Percentiles rank a stretch among this genome's conserved stretches.
These are phyloP conservation scores for Hylaeus anthracinus DNA, from an alignment of 1,140 invertebrate species.

Conservation along the genomic window DNA sequence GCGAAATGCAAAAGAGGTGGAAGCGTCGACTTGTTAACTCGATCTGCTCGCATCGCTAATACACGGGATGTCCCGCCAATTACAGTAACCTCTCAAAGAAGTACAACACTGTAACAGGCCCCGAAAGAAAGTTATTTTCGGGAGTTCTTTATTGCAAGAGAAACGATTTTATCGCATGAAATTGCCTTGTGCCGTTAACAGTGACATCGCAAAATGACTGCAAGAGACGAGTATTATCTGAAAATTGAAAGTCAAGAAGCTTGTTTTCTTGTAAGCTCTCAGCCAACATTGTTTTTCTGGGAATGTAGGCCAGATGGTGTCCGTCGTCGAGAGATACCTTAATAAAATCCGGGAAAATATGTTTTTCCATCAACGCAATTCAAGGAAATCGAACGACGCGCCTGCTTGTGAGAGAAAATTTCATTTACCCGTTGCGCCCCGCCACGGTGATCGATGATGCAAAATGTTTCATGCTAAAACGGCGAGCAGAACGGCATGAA, in stretches of 20 bases:
- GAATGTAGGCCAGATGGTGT: conserved; percentile 21
- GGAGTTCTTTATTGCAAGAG: neutral
- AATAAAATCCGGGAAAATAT: conserved; percentile 33
- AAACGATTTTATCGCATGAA: no score
- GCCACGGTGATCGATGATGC: neutral
- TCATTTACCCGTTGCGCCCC: neutral
- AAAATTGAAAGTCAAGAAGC: neutral
- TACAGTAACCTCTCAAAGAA: no score
- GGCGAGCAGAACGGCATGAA: neutral
- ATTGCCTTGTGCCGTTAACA: neutral
- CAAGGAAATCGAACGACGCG: conserved; percentile 12
- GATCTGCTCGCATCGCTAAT: neutral
- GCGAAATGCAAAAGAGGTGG: neutral
- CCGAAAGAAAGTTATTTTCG: no score
- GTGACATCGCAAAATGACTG: neutral
- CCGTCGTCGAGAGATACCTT: neutral
- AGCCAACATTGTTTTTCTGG: conserved; percentile 8
- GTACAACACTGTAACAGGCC: no score
- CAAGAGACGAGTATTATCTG: neutral
- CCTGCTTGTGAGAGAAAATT: neutral
- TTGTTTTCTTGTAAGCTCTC: neutral
- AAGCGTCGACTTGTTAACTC: conserved; percentile 10
- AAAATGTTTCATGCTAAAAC: conserved; percentile 6
- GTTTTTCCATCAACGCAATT: conserved; percentile 17
- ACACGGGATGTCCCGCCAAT: neutral